A percentile compares a stretch with the other conserved stretches of the same genome.
Conservation (phyloP, 2,797 vertebrate species). For the Clarias pachynema region DNA sequence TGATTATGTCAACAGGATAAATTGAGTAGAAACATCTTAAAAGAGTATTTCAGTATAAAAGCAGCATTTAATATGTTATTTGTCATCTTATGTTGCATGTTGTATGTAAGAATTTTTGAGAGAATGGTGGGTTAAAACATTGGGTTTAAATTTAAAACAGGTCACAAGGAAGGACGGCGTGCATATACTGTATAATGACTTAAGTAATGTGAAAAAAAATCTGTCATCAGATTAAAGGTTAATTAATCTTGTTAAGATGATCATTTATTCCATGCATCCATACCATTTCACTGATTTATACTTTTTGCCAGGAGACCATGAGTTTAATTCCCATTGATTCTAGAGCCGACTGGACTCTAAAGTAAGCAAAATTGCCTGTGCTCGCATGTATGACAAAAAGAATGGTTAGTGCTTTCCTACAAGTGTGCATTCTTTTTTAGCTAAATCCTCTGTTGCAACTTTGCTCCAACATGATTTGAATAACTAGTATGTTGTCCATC, state of each 20-base stretch:
- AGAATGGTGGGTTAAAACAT: background rate
- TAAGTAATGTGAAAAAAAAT: too few species aligned
- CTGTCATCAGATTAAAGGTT: background rate
- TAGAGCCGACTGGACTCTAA: background rate
- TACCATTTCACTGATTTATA: background rate
- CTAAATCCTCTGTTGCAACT: background rate
- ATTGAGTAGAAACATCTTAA: conserved; percentile 10
- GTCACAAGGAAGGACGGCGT: background rate
- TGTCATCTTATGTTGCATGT: background rate
- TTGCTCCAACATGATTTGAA: background rate
- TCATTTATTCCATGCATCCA: background rate
- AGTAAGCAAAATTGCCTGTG: background rate
- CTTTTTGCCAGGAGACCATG: background rate
- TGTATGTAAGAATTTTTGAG: background rate
- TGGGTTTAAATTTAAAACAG: background rate
- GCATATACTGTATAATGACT: background rate
- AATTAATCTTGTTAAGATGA: background rate
- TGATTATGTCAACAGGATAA: conserved; percentile 23
- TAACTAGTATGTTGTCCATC: background rate
- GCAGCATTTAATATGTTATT: background rate
- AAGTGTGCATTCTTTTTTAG: background rate
- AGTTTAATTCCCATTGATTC: background rate
- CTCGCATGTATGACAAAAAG: background rate
- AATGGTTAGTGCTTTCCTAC: background rate
- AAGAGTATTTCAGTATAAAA: background rate